Evolutionary conservation across 2,888 invertebrate genomes (phyloP).

Genomic region (Archips crataeganus): DNA sequence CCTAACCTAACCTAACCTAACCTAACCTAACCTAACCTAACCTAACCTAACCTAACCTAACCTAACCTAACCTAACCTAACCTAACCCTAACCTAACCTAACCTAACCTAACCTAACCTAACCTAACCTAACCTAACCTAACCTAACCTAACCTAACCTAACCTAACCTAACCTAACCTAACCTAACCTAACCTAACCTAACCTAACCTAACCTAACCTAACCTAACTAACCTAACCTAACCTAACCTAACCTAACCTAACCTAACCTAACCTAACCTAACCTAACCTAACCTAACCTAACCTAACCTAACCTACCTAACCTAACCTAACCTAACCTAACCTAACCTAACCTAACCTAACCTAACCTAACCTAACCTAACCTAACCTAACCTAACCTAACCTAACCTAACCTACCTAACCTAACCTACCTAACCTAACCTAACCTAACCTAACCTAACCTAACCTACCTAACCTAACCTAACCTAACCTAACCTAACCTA

Average conservation of each 20-base stretch:
- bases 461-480: constrained; percentile 44
- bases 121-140: constrained; percentile 42
- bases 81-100: constrained; percentile 42
- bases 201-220: constrained; percentile 45
- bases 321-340: constrained; percentile 43
- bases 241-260: constrained; percentile 44
- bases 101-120: constrained; percentile 41
- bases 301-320: constrained; percentile 42
- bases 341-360: constrained; percentile 39
- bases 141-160: constrained; percentile 42
- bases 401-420: constrained; percentile 40
- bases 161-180: constrained; percentile 40
- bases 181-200: constrained; percentile 42
- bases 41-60: constrained; percentile 39
- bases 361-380: constrained; percentile 39
- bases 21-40: constrained; percentile 43
- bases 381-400: constrained; percentile 40
- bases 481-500: constrained; percentile 44
- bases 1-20: constrained; percentile 47
- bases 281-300: constrained; percentile 43
- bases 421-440: constrained; percentile 42
- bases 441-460: constrained; percentile 42
- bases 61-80: constrained; percentile 42
- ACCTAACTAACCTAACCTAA: constrained; percentile 45
- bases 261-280: constrained; percentile 43